Evolutionary conservation across 2,797 vertebrate genomes (phyloP).

Genomic region (Megalops cyprinoides): DNA sequence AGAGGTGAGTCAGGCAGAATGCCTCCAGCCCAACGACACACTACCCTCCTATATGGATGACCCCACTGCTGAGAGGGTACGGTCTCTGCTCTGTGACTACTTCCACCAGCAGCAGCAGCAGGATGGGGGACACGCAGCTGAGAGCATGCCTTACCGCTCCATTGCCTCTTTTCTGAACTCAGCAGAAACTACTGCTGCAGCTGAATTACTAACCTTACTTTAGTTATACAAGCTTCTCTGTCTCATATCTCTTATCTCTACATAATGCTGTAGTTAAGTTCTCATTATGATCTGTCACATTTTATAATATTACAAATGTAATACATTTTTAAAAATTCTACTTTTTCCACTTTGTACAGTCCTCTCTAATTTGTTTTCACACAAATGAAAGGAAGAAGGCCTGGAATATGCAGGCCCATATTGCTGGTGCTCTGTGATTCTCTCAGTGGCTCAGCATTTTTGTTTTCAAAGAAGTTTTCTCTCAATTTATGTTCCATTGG

Average conservation of each 20-base stretch:
- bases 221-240: no score
- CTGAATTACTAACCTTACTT: neutral
- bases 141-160: neutral
- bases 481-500: neutral
- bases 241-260: no score
- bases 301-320: no score
- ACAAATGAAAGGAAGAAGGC: neutral
- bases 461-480: neutral
- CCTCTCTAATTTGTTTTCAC: neutral
- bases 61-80: constrained; percentile 67
- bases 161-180: neutral
- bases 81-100: constrained; percentile 75
- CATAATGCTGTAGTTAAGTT: no score
- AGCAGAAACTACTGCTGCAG: neutral
- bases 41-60: constrained; percentile 59
- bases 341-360: neutral
- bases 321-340: no score
- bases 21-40: constrained; percentile 66
- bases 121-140: neutral
- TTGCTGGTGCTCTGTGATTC: neutral
- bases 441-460: neutral
- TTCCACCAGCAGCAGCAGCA: constrained; percentile 59
- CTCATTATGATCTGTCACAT: no score
- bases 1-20: constrained; percentile 65
- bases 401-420: neutral